Evolutionary conservation across 2,113 vertebrate genomes (phyloP).

Genomic region (Butastur rufipennis): DNA sequence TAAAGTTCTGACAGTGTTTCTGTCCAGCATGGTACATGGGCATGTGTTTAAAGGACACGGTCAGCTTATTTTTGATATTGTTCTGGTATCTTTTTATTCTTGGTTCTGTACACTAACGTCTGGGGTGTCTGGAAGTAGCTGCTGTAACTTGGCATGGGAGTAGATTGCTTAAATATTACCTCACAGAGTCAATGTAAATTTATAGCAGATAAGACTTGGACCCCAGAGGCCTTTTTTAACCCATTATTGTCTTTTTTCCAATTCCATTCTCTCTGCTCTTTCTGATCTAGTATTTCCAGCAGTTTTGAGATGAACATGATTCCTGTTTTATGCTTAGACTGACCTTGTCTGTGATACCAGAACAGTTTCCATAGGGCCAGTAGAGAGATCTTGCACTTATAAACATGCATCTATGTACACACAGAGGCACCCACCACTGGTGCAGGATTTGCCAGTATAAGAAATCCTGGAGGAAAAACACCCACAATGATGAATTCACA

Average conservation of each 20-base stretch:
- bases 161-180: constrained; percentile 15
- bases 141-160: not conserved
- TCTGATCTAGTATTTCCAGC: not conserved
- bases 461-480: not conserved
- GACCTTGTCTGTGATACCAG: not conserved
- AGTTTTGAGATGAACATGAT: not conserved
- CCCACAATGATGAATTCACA: not conserved
- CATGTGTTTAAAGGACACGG: fast-evolving
- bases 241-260: not conserved
- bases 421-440: not conserved
- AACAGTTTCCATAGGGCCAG: not conserved
- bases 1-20: not conserved
- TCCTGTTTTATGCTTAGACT: not conserved
- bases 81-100: not conserved
- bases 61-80: fast-evolving
- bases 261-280: not conserved
- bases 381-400: not conserved
- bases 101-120: not conserved
- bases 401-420: fast-evolving
- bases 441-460: not conserved
- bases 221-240: not conserved
- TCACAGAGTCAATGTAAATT: not conserved
- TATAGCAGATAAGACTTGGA: not conserved
- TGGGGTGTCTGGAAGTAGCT: constrained; percentile 15
- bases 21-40: not conserved